These are phyloP conservation scores for Corythornis vintsioides DNA, from an alignment of 2,113 vertebrate species.

Conservation along the genomic window DNA sequence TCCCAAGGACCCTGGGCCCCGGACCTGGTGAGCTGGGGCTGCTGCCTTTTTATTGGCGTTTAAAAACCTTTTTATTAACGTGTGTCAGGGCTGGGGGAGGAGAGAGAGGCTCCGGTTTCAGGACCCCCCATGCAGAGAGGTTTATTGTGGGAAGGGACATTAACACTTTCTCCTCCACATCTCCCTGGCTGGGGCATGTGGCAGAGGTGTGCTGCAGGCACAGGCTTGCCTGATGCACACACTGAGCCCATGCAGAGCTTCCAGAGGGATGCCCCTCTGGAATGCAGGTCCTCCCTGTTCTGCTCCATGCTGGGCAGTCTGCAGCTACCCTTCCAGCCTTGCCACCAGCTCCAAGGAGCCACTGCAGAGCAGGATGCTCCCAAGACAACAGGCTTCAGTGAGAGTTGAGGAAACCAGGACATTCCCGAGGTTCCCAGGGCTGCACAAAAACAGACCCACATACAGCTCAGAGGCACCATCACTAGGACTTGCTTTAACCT, in stretches of 20 bases:
- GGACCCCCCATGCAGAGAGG: slow-evolving; percentile 67
- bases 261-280: neutral
- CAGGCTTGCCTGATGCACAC: neutral
- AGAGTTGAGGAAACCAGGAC: slow-evolving; percentile 59
- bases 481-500: slow-evolving; percentile 52
- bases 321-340: slow-evolving; percentile 22
- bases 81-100: slow-evolving; percentile 65
- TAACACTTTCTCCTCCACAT: slow-evolving; percentile 72
- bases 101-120: slow-evolving; percentile 72
- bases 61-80: slow-evolving; percentile 76
- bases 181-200: slow-evolving; percentile 33
- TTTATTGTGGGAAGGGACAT: slow-evolving; percentile 77
- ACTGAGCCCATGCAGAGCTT: neutral
- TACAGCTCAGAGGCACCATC: slow-evolving; percentile 47
- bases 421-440: slow-evolving; percentile 28
- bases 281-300: neutral
- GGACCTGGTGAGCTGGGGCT: slow-evolving; percentile 72
- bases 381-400: slow-evolving; percentile 9
- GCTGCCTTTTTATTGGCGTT: slow-evolving; percentile 71
- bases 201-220: slow-evolving; percentile 6
- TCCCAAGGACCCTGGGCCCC: slow-evolving; percentile 72
- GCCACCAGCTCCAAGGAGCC: slow-evolving; percentile 21
- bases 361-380: slow-evolving; percentile 58
- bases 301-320: neutral
- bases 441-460: slow-evolving; percentile 48